phyloP scores from a whole-genome alignment of 2,113 vertebrate genomes.

The Eudyptes chrysolophus region DNA sequence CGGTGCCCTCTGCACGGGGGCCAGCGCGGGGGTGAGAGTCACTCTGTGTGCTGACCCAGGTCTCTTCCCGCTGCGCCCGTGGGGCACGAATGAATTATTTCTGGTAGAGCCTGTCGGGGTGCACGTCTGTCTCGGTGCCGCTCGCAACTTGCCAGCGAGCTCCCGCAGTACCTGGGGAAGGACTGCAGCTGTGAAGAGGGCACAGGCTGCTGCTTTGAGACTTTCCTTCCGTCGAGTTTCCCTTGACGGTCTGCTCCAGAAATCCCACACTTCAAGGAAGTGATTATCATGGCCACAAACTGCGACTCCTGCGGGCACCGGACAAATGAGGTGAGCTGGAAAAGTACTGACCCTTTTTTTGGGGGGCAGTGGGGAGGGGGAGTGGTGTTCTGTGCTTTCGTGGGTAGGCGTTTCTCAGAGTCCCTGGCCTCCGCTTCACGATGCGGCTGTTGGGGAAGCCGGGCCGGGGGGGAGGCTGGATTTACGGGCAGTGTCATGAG shows the following conservation, averaged over 20 bases:
- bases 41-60: too few relatives aligned
- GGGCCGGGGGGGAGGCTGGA: background rate
- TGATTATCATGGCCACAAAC: slow-evolving; percentile 96
- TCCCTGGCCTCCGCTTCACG: rapidly evolving
- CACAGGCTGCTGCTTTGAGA: rapidly evolving
- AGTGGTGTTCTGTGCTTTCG: rapidly evolving
- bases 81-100: rapidly evolving
- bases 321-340: slow-evolving; percentile 85
- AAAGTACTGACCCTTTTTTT: rapidly evolving
- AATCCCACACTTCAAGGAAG: slow-evolving; percentile 97
- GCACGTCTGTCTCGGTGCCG: rapidly evolving
- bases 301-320: slow-evolving; percentile 91
- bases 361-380: too few relatives aligned
- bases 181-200: background rate
- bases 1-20: rapidly evolving
- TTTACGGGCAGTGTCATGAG: rapidly evolving
- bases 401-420: rapidly evolving
- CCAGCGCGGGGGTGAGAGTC: rapidly evolving
- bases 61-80: background rate
- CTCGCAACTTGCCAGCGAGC: rapidly evolving
- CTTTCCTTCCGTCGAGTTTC: background rate
- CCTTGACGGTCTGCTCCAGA: slow-evolving; percentile 75
- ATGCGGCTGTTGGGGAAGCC: background rate
- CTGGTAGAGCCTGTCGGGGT: too few relatives aligned
- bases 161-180: rapidly evolving